These are phyloP conservation scores for Hylomyscus alleni DNA, from an alignment of 2,797 vertebrate genomes.

Conservation along the genomic window DNA sequence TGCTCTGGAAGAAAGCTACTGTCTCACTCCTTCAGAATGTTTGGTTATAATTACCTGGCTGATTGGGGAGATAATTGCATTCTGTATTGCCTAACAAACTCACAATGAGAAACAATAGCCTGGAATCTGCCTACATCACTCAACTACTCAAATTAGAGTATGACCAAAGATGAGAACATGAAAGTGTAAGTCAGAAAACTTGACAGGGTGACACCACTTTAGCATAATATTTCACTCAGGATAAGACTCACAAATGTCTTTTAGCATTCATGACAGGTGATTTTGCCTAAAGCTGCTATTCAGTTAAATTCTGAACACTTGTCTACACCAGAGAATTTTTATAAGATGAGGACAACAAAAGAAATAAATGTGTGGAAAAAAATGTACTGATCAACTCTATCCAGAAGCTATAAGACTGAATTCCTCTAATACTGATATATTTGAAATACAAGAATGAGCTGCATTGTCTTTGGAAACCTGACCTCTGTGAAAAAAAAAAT, in stretches of 20 bases:
- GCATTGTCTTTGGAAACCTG: background rate
- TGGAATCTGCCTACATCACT: conserved; percentile 70
- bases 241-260: conserved; percentile 62
- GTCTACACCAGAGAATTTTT: conserved; percentile 77
- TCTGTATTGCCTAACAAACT: conserved; percentile 74
- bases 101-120: conserved; percentile 58
- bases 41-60: conserved; percentile 78
- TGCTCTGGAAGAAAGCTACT: conserved; percentile 73
- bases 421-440: conserved; percentile 59
- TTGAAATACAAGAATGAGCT: conserved; percentile 67
- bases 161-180: conserved; percentile 69
- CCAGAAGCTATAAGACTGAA: conserved; percentile 67
- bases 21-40: conserved; percentile 50
- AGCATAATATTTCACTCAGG: conserved; percentile 55
- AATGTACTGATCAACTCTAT: conserved; percentile 53
- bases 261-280: conserved; percentile 64
- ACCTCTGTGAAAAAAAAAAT: conserved; percentile 5
- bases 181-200: conserved; percentile 60
- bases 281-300: conserved; percentile 75
- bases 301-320: conserved; percentile 78
- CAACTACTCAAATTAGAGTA: conserved; percentile 76
- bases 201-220: conserved; percentile 62
- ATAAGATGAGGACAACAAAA: background rate
- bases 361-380: background rate
- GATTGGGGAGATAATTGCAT: conserved; percentile 79